Conservation (phyloP, 2,797 vertebrate genomes). For the Hapalemur alaotrensis region DNA sequence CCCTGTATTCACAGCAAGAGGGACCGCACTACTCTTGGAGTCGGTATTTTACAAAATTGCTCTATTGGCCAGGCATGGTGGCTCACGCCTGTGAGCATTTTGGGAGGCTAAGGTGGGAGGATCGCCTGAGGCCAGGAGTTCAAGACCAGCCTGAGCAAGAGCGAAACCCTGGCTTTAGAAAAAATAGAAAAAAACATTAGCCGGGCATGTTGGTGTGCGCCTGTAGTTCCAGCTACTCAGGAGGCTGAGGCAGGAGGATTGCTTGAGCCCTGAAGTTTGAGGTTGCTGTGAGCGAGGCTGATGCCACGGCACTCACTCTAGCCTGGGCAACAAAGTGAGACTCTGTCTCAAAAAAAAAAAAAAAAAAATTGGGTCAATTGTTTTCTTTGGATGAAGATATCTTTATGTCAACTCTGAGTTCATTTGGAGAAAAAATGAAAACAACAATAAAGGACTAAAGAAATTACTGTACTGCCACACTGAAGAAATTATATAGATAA, state of each 20-base stretch:
- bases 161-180: not conserved
- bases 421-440: not conserved
- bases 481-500: not conserved
- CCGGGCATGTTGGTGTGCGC: fast-evolving
- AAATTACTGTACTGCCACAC: not conserved
- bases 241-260: not conserved
- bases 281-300: not conserved
- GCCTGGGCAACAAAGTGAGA: not conserved
- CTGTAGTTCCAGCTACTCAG: not conserved
- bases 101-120: not conserved
- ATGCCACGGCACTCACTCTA: not conserved
- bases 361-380: not conserved
- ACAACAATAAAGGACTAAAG: not conserved
- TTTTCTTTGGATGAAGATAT: not conserved
- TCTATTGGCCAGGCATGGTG: not conserved
- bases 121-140: not conserved
- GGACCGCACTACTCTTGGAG: not conserved
- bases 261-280: not conserved
- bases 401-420: not conserved
- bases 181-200: not conserved
- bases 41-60: not conserved
- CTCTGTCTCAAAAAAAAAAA: not conserved
- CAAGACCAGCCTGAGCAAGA: not conserved
- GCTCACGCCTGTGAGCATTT: not conserved
- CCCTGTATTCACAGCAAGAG: not conserved